These are phyloP conservation scores for Prunella fulvescens DNA, from an alignment of 2,113 vertebrate species.

Conservation along the genomic window DNA sequence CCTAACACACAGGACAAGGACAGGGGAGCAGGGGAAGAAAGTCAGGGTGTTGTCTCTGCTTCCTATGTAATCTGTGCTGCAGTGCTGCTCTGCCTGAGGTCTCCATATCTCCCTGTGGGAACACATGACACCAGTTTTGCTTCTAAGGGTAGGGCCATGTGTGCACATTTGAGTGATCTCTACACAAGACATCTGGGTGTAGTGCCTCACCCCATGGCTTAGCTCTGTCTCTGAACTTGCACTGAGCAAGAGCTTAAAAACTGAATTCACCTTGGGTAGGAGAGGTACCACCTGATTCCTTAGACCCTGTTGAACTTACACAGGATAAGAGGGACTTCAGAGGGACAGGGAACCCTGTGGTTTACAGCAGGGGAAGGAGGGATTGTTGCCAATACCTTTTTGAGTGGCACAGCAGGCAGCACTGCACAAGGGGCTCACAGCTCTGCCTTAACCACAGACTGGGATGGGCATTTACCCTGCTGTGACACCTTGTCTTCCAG, in stretches of 20 bases:
- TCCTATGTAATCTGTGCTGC: accelerated
- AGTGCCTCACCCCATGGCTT: not conserved
- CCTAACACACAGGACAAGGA: not conserved
- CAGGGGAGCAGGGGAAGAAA: not conserved
- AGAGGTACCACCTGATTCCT: not conserved
- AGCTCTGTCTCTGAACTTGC: not conserved
- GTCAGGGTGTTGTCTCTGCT: not conserved
- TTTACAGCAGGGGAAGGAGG: not conserved
- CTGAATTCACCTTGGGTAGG: not conserved
- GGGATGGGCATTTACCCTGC: not conserved
- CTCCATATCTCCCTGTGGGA: not conserved
- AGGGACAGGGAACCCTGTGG: not conserved
- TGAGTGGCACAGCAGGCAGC: not conserved
- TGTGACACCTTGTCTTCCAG: constrained; percentile 18
- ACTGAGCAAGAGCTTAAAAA: not conserved
- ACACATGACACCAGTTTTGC: not conserved
- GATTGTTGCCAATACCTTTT: not conserved
- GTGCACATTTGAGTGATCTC: not conserved
- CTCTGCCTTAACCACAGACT: not conserved
- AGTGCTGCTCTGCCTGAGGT: not conserved
- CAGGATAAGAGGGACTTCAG: not conserved
- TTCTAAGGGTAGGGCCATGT: not conserved
- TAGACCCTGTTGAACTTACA: not conserved
- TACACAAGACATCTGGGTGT: not conserved
- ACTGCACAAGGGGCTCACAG: accelerated